phyloP scores from a whole-genome alignment of 2,797 vertebrate genomes.

The Pseudochaenichthys georgianus region DNA sequence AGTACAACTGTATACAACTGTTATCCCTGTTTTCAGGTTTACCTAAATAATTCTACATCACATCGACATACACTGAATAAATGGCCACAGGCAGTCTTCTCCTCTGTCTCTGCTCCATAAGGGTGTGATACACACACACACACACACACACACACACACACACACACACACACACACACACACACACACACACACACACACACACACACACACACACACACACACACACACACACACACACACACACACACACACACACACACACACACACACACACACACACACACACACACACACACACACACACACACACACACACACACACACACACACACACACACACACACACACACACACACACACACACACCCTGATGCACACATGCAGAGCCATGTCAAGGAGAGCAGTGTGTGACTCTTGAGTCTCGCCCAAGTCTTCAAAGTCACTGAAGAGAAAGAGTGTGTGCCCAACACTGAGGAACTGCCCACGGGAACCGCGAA shows the following conservation, averaged over 20 bases:
- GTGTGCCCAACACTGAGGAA: constrained; percentile 66
- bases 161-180: constrained; percentile 28
- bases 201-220: no score
- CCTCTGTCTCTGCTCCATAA: constrained; percentile 44
- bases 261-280: no score
- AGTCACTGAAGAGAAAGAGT: constrained; percentile 43
- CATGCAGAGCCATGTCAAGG: constrained; percentile 52
- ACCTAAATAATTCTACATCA: background rate
- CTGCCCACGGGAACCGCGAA: constrained; percentile 57
- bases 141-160: constrained; percentile 31
- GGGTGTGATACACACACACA: constrained; percentile 34
- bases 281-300: no score
- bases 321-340: constrained; percentile 27
- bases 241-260: constrained; percentile 32
- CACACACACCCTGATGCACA: constrained; percentile 33
- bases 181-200: constrained; percentile 14
- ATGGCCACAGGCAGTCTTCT: constrained; percentile 10
- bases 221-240: no score
- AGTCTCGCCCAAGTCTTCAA: constrained; percentile 60
- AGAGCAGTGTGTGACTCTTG: constrained; percentile 52
- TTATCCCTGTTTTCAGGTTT: background rate
- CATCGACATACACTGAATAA: constrained; percentile 3
- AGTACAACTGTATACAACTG: background rate
- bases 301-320: constrained; percentile 9
- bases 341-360: constrained; percentile 17